These are phyloP conservation scores for Pyrocoelia pectoralis DNA, from an alignment of 2,888 invertebrate species.

Conservation along the genomic window DNA sequence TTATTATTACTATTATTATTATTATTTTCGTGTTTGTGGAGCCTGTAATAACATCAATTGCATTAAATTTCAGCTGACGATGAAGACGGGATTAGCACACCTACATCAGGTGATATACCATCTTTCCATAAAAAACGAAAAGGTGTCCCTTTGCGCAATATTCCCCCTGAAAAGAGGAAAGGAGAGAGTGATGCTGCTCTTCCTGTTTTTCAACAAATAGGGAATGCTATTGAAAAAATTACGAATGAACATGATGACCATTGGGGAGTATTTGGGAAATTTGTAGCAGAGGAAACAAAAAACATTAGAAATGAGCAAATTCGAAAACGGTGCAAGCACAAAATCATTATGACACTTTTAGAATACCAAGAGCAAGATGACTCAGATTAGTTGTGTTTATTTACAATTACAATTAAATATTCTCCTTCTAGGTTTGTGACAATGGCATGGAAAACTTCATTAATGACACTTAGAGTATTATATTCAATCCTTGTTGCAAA, in stretches of 20 bases:
- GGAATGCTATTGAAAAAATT: slow-evolving; percentile 2
- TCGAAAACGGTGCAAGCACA: neutral
- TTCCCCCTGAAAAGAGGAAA: neutral
- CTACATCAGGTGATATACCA: neutral
- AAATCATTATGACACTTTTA: neutral
- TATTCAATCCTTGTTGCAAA: neutral
- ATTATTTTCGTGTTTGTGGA: neutral
- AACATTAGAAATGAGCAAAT: neutral
- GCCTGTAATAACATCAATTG: neutral
- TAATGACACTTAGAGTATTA: slow-evolving; percentile 6
- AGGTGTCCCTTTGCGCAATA: neutral
- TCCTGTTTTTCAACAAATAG: neutral
- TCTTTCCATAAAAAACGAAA: neutral
- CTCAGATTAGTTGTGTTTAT: slow-evolving; percentile 4
- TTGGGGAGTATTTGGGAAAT: neutral
- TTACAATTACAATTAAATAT: neutral
- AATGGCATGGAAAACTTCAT: slow-evolving; percentile 6
- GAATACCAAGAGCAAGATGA: slow-evolving; percentile 8
- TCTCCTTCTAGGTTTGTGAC: neutral
- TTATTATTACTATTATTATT: neutral
- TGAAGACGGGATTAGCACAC: no score
- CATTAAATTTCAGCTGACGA: neutral
- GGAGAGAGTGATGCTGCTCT: slow-evolving; percentile 5
- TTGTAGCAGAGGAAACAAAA: neutral
- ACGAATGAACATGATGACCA: neutral